Base-by-base conservation (phyloP, 2,888 invertebrate genomes). In the Syritta pipiens region DNA sequence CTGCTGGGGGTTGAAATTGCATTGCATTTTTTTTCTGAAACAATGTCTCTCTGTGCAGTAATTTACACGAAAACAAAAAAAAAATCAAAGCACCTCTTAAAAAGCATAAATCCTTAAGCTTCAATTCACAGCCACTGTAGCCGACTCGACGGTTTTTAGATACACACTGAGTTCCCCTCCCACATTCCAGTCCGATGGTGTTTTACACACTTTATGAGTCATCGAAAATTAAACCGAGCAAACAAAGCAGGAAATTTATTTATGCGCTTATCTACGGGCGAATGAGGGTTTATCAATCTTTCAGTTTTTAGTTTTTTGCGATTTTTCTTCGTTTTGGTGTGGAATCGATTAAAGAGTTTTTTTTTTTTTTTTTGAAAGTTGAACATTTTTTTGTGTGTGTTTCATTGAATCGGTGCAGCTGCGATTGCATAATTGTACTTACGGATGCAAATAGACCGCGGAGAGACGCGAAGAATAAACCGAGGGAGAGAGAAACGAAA, bases 231-330 rank as follows among this genome's bases (percentile, higher is more conserved):
- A 12, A 35, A 4, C 17, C n/a, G 28, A 22, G 37, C 72, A 67
- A 74, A 49, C 62, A 67, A 74, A 67, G 59, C 53, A 48, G 59
- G 40, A 59, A 77, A 72, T 53, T 77, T 67, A 53, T 77, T 53
- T 71, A 55, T 53, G 46, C 24, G 49, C 74, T 79, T 74, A 79
- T 79, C 79, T 74, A 49, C 30, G 6, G 3, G n/a, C 20, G 49
- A 62, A 74, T 62, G 79, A 49, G 14, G 37, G 55, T 74, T 79
- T 79, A 79, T 79, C 79, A 79, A 59, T 74, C 67, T 49, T 35
- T 19, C 19, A 53, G 2, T 37, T 35, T 6, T 6, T 26, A 19
- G 14, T 42, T 51, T 37, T 28, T 46, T 48, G 24, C 37, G 22
- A 12, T 37, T 19, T n/a, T 53, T 22, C 53, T 35, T 10, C 1